Evolutionary conservation across 2,888 invertebrate species (phyloP), one percentile per base, ranked within the genome.

Genomic region (Drosophila helvetica): DNA sequence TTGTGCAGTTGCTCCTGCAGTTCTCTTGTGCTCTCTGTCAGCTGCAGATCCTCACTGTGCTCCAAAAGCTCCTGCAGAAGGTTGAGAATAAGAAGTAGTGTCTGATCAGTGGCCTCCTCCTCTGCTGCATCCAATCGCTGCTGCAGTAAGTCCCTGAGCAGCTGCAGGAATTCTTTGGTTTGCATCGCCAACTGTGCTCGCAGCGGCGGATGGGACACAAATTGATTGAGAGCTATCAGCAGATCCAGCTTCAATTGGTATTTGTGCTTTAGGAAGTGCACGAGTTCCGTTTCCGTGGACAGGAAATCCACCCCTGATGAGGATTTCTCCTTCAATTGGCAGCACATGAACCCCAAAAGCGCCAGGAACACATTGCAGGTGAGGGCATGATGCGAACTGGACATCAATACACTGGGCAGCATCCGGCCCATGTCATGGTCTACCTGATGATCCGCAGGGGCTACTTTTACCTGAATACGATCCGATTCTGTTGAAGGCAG

Each of bases 51-150:
- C 9, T 78, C 73, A 45, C 65, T 52, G 70, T 62, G 79, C 46
- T 89, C 87, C 2, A 92, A 66, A 43, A 91, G 66, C 62, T 92
- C 91, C 51, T 89, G 89, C 8, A 89, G 77, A 6, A 92, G 75
- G 18, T 89, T 81, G 7, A 88, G 64, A n/a, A 89, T 74, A 0
- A 86, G 72, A 4, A 87, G 65, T 4, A 88, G 60, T 7, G 70
- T 88, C 43, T 82, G 89, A 62, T 87, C 90, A 0, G 72, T 69
- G 19, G 71, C 74, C 50, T 82, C 83, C 7, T 43, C 12, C 1
- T 30, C 43, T 0, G 25, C 42, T 6, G 50, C 22, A 22, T 22
- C 61, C 33, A 79, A 65, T 0, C 57, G 70, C 30, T 79, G 63
- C 7, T 58, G 62, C 17, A 92, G 60, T 2, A 91, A 71, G 2